Base-by-base conservation (phyloP, 2,888 invertebrate genomes). In the Ornithoptera alexandrae region DNA sequence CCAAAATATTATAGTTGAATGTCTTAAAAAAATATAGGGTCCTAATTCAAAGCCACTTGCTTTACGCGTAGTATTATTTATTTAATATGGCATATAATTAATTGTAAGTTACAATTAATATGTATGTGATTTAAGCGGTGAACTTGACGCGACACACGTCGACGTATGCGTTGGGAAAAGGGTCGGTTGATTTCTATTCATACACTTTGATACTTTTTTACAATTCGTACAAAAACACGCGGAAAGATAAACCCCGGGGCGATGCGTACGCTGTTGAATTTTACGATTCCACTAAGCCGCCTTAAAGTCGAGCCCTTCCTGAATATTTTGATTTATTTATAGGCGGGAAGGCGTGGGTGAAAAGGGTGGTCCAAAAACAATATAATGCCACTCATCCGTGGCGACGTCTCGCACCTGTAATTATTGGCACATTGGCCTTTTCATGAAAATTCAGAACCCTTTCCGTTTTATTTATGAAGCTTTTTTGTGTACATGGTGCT, bases 261-360 rank as follows among this genome's bases (percentile, higher is more conserved):
- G 87, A 83, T 84, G 86, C 84, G 84, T 86, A 84, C 87, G 90
- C 85, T 91, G 90, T 91, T 91, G 90, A 91, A 90, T 92, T 92
- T 92, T 92, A 92, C 90, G 92, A 92, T 91, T 92, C 89, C 84
- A 86, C 89, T 92, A 92, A 92, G 92, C 92, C 90, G 89, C 89
- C 91, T 90, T 88, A 88, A 90, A 92, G 88, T 90, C 90, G 88
- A 84, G 90, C 90, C 90, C 89, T 91, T 90, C 88, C 90, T 90
- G 91, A 90, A 92, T 92, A 92, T 92, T 92, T 92, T 92, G 92
- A 92, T 92, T 92, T 92, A 92, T 92, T 92, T 92, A 92, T 90
- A 87, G 90, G 88, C 86, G 87, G 85, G 83, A 89, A 88, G 83
- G 88, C 87, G 88, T 70, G 74, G 75, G 76, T 90, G 88, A 90